phyloP scores from a whole-genome alignment of 2,888 invertebrate genomes.

The Trichopria drosophilae region DNA sequence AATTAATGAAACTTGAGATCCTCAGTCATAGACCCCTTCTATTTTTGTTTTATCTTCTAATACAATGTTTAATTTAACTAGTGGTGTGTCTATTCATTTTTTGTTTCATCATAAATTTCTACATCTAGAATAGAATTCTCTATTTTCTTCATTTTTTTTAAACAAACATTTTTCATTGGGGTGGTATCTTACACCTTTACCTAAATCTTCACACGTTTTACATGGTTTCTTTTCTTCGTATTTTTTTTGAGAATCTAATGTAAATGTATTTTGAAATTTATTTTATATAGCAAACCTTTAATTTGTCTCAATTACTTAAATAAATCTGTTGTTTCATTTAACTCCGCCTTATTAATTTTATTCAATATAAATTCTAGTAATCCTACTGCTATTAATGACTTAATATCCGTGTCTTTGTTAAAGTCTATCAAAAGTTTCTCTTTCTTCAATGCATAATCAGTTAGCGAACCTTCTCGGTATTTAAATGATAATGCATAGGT shows the following conservation, averaged over 20 bases:
- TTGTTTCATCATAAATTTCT: slow-evolving; percentile 23
- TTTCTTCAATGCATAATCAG: slow-evolving; percentile 32
- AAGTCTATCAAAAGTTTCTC: slow-evolving; percentile 14
- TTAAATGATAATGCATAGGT: slow-evolving; percentile 26
- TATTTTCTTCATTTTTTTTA: slow-evolving; percentile 32
- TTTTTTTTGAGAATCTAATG: slow-evolving; percentile 14
- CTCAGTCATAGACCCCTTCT: slow-evolving; percentile 34
- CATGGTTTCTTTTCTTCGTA: slow-evolving; percentile 16
- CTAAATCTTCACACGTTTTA: slow-evolving; percentile 16
- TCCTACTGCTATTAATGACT: slow-evolving; percentile 42
- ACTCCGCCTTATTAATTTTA: slow-evolving; percentile 43
- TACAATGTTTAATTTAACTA: slow-evolving; percentile 34
- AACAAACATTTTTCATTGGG: slow-evolving; percentile 24
- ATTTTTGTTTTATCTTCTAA: slow-evolving; percentile 29
- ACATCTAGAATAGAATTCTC: slow-evolving; percentile 31
- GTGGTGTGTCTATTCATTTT: slow-evolving; percentile 36
- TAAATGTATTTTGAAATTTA: slow-evolving; percentile 34
- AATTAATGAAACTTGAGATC: slow-evolving; percentile 37
- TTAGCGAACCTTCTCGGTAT: slow-evolving; percentile 33
- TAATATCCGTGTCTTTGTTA: slow-evolving; percentile 34
- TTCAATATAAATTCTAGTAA: slow-evolving; percentile 42
- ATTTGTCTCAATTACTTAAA: slow-evolving; percentile 43
- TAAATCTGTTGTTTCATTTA: slow-evolving; percentile 41
- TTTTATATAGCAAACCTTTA: slow-evolving; percentile 39
- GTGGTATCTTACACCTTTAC: slow-evolving; percentile 21